Evolutionary conservation across 2,888 invertebrate genomes (phyloP), one percentile per base, ranked within the genome.

Genomic region (Micropterix aruncella): DNA sequence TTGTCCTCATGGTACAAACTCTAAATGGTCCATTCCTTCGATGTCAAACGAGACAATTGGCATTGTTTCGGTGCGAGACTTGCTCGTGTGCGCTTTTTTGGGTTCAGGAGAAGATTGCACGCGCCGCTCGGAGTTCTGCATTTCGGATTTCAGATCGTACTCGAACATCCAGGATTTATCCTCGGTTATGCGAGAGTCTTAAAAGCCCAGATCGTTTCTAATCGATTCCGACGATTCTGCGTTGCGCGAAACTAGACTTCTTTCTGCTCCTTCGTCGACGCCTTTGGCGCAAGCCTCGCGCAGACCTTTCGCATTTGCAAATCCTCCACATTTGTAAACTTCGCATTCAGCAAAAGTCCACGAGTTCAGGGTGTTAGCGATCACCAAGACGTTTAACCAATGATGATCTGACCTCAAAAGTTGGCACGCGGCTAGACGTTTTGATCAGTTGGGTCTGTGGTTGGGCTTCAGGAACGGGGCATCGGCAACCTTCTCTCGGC

Each of bases 1-100:
- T 43, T 47, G 39, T 38, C 48, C 50, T 3, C 19, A 46, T 5
- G 50, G 49, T 41, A 51, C 50, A 44, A 52, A 53, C 41, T 52
- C 48, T 37, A 12, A n/a, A 19, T 51, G 46, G 44, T 52, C 50
- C 12, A 52, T 45, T 18, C 50, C 48, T 36, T 38, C 7, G 37
- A 3, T 16, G 41, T 51, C 46, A 19, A 52, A 51, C 16, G 51
- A 50, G 37, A 47, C 41, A 47, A 46, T 48, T 43, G 51, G 41
- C 51, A 51, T 50, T 2, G 47, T 40, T 48, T 50, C 49, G 17
- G 51, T 42, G 16, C 38, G 16, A 15, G 46, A 51, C 17, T 51
- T 50, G 47, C 46, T 48, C 48, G 44, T 48, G 4, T 41, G 17
- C 4, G 47, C 46, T 37, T 51, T 50, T 15, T 47, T 50, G 15